Evolutionary conservation across 2,888 invertebrate genomes (phyloP).

Genomic region (Agonum fuliginosum): DNA sequence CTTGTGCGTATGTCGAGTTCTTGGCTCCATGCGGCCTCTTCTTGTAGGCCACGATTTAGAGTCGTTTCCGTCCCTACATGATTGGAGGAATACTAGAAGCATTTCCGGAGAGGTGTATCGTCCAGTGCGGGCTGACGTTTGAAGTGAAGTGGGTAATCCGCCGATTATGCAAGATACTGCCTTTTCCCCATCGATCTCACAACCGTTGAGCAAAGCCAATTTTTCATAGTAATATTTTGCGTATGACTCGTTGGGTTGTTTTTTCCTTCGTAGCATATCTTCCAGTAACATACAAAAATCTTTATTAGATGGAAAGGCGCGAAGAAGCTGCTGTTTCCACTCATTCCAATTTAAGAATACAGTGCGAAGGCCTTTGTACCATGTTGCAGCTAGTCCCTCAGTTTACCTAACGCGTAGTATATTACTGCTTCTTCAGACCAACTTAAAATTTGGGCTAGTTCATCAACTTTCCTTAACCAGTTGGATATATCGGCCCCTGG

Average conservation of each 20-base stretch:
- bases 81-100: constrained; percentile 57
- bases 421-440: too few relatives aligned
- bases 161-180: constrained; percentile 61
- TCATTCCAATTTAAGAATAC: constrained; percentile 63
- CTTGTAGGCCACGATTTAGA: neutral
- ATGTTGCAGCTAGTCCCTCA: too few relatives aligned
- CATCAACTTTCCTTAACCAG: constrained; percentile 63
- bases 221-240: constrained; percentile 63
- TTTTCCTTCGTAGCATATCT: constrained; percentile 61
- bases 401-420: too few relatives aligned
- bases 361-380: too few relatives aligned
- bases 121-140: constrained; percentile 60
- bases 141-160: constrained; percentile 39
- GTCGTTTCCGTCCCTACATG: neutral
- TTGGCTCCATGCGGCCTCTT: neutral
- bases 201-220: constrained; percentile 35
- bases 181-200: constrained; percentile 59
- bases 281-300: constrained; percentile 59
- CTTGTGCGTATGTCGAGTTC: too few relatives aligned
- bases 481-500: constrained; percentile 32
- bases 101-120: constrained; percentile 61
- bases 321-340: constrained; percentile 61
- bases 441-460: constrained; percentile 58
- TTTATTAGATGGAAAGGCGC: constrained; percentile 57
- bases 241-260: constrained; percentile 62